Evolutionary conservation across 2,797 vertebrate species (phyloP).

Genomic region (Lacerta viridis): DNA sequence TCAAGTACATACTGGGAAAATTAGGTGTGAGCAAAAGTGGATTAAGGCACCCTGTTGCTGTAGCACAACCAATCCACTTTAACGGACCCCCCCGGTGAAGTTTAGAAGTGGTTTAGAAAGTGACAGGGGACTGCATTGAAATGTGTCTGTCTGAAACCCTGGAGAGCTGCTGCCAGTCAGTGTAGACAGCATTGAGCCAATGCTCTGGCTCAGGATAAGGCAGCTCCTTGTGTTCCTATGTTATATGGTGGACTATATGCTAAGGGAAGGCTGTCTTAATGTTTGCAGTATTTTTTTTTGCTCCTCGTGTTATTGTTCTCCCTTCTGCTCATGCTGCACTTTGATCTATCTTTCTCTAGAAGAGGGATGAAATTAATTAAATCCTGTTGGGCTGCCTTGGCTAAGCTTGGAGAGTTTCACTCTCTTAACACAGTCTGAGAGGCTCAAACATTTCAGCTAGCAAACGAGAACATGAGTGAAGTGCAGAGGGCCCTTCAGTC

Average conservation of each 20-base stretch:
- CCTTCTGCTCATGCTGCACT: neutral
- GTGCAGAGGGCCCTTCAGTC: slow-evolving; percentile 39
- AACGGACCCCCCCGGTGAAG: too few relatives aligned
- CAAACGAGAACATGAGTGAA: slow-evolving; percentile 66
- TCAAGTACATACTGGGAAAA: too few relatives aligned
- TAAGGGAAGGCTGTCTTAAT: neutral
- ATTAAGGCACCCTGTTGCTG: too few relatives aligned
- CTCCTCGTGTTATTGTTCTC: neutral
- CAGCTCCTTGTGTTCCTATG: neutral
- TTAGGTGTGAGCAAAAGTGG: too few relatives aligned
- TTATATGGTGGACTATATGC: neutral
- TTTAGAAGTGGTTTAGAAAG: too few relatives aligned
- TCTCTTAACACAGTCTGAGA: neutral
- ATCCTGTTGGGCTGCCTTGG: slow-evolving; percentile 1
- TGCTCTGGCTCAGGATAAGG: too few relatives aligned
- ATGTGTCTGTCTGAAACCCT: too few relatives aligned
- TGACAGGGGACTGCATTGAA: too few relatives aligned
- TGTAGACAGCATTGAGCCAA: too few relatives aligned
- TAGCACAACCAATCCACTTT: too few relatives aligned
- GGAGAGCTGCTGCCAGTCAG: too few relatives aligned
- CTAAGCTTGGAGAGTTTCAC: slow-evolving; percentile 18
- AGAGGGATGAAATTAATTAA: slow-evolving; percentile 23
- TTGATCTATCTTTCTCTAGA: slow-evolving; percentile 14
- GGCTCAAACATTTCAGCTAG: slow-evolving; percentile 62
- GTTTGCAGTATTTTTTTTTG: neutral